These are phyloP conservation scores for Lepidurus couesii DNA, from an alignment of 1,140 invertebrate species.

Conservation along the genomic window DNA sequence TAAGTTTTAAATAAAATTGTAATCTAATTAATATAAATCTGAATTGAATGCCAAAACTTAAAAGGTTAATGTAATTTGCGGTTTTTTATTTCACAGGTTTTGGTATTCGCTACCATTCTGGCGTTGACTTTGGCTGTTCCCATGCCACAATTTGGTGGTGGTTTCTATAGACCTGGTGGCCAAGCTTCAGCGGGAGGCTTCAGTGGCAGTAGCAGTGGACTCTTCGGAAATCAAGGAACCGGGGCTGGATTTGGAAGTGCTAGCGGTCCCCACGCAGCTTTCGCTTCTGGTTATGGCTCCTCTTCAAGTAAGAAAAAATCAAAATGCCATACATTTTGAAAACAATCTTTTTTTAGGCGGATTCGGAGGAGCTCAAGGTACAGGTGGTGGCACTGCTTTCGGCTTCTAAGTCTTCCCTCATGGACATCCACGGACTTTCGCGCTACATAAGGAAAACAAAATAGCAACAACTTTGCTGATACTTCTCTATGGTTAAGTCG, in stretches of 20 bases:
- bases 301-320: not conserved
- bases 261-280: constrained; percentile 6
- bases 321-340: not conserved
- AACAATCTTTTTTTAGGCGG: not conserved
- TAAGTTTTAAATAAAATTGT: too few relatives aligned
- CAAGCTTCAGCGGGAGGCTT: not conserved
- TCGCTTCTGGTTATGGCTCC: not conserved
- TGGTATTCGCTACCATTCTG: not conserved
- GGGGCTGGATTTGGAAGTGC: not conserved
- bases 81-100: not conserved
- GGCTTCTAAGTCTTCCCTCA: not conserved
- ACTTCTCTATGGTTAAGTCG: too few relatives aligned
- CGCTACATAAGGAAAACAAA: too few relatives aligned
- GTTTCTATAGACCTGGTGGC: not conserved
- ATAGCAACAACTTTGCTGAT: too few relatives aligned
- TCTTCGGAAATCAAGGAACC: not conserved
- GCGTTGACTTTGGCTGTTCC: not conserved
- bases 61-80: not conserved
- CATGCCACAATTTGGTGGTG: not conserved
- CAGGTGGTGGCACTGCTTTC: not conserved
- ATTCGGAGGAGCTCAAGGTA: not conserved
- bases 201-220: not conserved
- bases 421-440: too few relatives aligned
- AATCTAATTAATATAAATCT: too few relatives aligned
- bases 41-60: too few relatives aligned